phyloP scores from a whole-genome alignment of 2,888 invertebrate species.

The Aphidius colemani region DNA sequence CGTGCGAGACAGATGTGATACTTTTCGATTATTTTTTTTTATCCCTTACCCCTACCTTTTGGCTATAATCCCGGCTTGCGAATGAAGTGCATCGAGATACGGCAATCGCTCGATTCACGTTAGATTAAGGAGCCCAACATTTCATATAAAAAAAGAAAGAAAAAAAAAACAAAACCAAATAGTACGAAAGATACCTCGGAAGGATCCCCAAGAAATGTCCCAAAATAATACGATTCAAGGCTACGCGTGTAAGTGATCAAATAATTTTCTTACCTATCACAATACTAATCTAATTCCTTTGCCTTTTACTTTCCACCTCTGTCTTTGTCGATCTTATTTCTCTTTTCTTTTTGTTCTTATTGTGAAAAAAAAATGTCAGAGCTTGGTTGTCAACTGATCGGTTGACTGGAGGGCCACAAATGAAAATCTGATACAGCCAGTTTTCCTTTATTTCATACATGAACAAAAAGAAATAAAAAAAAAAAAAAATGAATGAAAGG shows the following conservation, averaged over 20 bases:
- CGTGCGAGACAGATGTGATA: too few species aligned
- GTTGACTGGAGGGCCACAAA: background rate
- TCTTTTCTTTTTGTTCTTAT: background rate
- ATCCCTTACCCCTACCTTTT: too few species aligned
- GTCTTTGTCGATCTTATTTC: background rate
- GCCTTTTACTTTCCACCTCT: background rate
- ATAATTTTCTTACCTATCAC: slow-evolving; percentile 13
- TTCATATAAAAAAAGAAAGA: too few species aligned
- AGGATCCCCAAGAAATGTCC: slow-evolving; percentile 40
- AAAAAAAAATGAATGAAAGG: background rate
- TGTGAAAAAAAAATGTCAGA: background rate
- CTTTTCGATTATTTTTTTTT: too few species aligned
- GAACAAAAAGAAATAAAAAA: background rate
- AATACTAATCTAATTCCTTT: background rate
- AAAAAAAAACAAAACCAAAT: too few species aligned
- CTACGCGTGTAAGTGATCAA: slow-evolving; percentile 48
- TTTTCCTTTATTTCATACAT: background rate
- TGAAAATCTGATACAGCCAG: background rate
- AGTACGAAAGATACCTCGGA: too few species aligned
- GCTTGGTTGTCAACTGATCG: too few species aligned
- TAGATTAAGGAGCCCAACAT: background rate
- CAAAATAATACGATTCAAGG: slow-evolving; percentile 46
- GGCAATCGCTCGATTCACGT: background rate
- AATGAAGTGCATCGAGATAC: slow-evolving; percentile 15
- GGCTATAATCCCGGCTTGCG: too few species aligned